Base-by-base conservation (phyloP, 1,140 invertebrate genomes). In the Lysiphlebus fabarum region DNA sequence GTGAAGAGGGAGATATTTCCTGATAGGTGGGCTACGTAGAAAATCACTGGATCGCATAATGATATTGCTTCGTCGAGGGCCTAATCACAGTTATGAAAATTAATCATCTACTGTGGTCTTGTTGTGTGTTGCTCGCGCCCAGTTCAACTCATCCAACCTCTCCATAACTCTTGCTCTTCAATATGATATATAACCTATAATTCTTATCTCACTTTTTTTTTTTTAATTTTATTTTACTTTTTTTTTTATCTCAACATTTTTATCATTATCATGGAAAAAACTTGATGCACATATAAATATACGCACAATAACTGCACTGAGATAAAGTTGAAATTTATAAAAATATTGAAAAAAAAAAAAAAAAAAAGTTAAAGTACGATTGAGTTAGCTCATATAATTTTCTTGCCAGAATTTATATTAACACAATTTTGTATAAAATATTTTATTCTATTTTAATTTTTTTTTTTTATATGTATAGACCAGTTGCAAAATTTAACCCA, bases 11-110 rank as follows among this genome's bases (percentile, higher is more conserved):
- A 41, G 56, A 38, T 43, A 58, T 61, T 54, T 67, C 64, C 67
- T 64, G 62, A 70, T 70, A 69, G 66, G 68, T 69, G 70, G 70
- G 61, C 65, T 65, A 67, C 44, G 43, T 47, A 47, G 42, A 67
- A 68, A 71, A 67, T 65, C 65, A 67, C 65, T 63, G 63, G 60
- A 62, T 50, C 58, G 43, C 58, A 66, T 72, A 71, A 73, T 71
- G 67, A 72, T 74, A 76, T 73, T 69, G 70, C 65, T 66, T 67
- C 67, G 64, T 67, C 67, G 70, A 69, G 40, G 63, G 65, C 60
- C 70, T 73, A 73, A 74, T 75, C 69, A 71, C 70, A 68, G 67
- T 72, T 75, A 75, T 73, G 67, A 70, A 70, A 76, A 76, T 76
- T 75, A 74, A 75, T 76, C 73, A 75, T 68, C 65, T 65, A 34